Evolutionary conservation across 2,888 invertebrate species (phyloP), one percentile per base, ranked within the genome.

Genomic region (Papilio elwesi): DNA sequence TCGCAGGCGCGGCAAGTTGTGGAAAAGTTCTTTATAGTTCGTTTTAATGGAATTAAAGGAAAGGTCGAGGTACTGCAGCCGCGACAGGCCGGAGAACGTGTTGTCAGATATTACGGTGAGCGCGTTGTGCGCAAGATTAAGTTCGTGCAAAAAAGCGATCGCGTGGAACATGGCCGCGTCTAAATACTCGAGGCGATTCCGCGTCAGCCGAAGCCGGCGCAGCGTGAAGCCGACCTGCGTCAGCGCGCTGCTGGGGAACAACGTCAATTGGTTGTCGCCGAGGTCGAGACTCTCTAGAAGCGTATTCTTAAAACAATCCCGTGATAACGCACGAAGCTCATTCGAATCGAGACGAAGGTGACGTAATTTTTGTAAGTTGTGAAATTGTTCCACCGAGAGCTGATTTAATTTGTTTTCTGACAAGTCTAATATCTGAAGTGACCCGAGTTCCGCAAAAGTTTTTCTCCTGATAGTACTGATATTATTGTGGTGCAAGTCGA

Each of bases 41-140:
- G 97, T 96, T 75, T 97, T 95, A 43, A 97, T 90, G 2, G 95
- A 94, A 87, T 97, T 97, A 68, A 95, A 94, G 52, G 97, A 96
- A 13, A 98, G 91, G 83, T 97, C 97, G 70, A 98, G 90, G 72
- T 95, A 95, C 75, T 96, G 95, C 67, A 97, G 92, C 77, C 96
- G 95, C 52, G 95, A 95, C 26, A 97, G 90, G 71, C 96, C 96
- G 3, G 96, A 95, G 81, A 98, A 97, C 0, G 97, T 97, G 83
- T 97, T 97, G 83, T 97, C 97, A 0, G 97, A 96, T 59, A 98
- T 90, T 73, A 97, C 96, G 0, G 96, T 96, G 65, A 97, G 94
- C 76, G 96, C 95, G 86, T 98, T 98, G 77, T 93, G 94, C 6
- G 96, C 96, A 74, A 98, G 88, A 83, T 96, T 96, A 49, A 98